Evolutionary conservation across 2,888 invertebrate species (phyloP).

Genomic region (Crocallis elinguaria): DNA sequence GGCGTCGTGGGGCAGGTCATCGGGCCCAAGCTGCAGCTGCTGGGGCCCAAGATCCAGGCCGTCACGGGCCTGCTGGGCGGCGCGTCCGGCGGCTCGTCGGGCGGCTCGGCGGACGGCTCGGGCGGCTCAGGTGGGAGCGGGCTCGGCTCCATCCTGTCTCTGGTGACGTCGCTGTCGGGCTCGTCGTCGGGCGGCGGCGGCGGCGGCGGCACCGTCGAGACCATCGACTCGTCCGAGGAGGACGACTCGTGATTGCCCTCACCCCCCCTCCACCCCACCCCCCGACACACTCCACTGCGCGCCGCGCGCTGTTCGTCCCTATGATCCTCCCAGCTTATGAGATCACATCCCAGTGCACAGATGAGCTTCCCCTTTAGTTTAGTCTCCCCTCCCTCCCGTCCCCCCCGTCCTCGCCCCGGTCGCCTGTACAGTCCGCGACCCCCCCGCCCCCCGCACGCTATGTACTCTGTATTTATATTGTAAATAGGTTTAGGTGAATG

Average conservation of each 20-base stretch:
- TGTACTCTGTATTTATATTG: conserved; percentile 74
- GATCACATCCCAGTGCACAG: no score
- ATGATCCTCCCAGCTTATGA: no score
- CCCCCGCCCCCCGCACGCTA: conserved; percentile 23
- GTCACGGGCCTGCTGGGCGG: conserved; percentile 83
- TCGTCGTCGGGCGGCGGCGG: conserved; percentile 73
- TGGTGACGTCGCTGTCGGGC: conserved; percentile 77
- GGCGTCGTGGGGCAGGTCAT: conserved; percentile 88
- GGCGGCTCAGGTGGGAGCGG: conserved; percentile 71
- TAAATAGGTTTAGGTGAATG: conserved; percentile 80
- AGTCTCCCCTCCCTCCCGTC: conserved; percentile 17
- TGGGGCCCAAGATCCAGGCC: conserved; percentile 87
- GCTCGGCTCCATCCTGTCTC: conserved; percentile 76
- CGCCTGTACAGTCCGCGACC: conserved; percentile 70
- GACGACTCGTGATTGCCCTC: conserved; percentile 67
- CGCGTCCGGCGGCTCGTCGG: conserved; percentile 82
- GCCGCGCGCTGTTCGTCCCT: neutral
- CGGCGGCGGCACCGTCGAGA: conserved; percentile 67
- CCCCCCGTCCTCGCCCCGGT: conserved; percentile 26
- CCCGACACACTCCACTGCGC: conserved; percentile 5
- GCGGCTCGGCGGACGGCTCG: conserved; percentile 64
- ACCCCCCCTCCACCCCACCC: conserved; percentile 30
- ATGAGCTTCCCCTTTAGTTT: no score
- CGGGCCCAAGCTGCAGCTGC: conserved; percentile 88
- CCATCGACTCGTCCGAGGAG: conserved; percentile 76